Conservation (phyloP, 2,888 invertebrate genomes). For the Cacoxenus indagator region DNA sequence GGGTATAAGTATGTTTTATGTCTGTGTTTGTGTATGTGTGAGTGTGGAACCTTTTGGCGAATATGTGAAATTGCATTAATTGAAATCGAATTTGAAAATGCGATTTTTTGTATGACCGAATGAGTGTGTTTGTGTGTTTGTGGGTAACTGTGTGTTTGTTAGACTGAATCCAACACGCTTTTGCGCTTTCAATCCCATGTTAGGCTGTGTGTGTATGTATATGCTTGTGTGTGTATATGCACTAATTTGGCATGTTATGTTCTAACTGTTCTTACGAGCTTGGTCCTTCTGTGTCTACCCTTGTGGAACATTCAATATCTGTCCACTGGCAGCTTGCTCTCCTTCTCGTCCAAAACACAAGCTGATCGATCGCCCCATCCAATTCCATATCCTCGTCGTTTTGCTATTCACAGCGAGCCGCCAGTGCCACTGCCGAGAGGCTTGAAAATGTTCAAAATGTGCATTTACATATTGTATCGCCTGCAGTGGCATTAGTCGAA, state of each 20-base stretch:
- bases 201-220: slow-evolving; percentile 34
- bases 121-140: not conserved
- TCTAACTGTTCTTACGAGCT: slow-evolving; percentile 38
- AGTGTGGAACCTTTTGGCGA: not conserved
- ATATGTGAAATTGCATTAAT: slow-evolving; percentile 54
- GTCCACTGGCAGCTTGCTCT: slow-evolving; percentile 40
- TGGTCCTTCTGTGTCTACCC: not conserved
- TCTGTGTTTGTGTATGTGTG: not conserved
- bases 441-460: slow-evolving; percentile 25
- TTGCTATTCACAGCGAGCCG: slow-evolving; percentile 2
- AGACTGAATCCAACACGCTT: not conserved
- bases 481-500: slow-evolving; percentile 32
- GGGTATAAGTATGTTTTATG: not conserved
- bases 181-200: slow-evolving; percentile 20
- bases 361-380: too few relatives aligned
- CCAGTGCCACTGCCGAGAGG: too few relatives aligned
- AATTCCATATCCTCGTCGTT: slow-evolving; percentile 8
- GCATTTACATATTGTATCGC: slow-evolving; percentile 54
- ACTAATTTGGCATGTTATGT: slow-evolving; percentile 59
- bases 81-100: slow-evolving; percentile 64
- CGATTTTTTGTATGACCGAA: slow-evolving; percentile 47
- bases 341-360: too few relatives aligned
- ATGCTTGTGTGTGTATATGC: not conserved
- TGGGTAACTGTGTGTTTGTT: slow-evolving; percentile 24
- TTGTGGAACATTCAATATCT: slow-evolving; percentile 41